Evolutionary conservation across 2,113 vertebrate species (phyloP).

Genomic region (Drymodes brunneopygia): DNA sequence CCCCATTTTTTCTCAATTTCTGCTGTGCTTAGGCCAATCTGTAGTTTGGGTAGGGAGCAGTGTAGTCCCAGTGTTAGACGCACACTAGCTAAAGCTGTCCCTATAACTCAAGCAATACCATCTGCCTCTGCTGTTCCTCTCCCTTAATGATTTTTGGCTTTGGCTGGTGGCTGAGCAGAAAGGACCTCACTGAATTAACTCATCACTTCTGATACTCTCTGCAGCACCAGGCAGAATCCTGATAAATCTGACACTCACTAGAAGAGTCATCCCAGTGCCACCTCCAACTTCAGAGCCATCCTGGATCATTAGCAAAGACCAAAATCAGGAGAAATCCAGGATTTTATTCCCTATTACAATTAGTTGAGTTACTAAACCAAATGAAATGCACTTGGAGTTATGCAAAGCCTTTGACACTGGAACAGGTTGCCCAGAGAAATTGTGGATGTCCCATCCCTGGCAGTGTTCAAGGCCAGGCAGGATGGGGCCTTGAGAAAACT

Average conservation of each 20-base stretch:
- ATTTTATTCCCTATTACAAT: background rate
- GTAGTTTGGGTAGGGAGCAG: background rate
- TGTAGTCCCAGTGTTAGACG: background rate
- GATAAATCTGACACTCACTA: background rate
- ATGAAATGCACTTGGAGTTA: background rate
- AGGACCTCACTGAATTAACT: background rate
- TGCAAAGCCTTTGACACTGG: background rate
- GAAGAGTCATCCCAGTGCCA: background rate
- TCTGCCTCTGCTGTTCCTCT: background rate
- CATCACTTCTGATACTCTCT: background rate
- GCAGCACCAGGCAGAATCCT: background rate
- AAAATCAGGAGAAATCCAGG: background rate
- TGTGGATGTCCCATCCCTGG: too few species aligned
- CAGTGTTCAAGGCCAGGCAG: accelerated
- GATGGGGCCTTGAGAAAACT: background rate
- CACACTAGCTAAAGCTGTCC: background rate
- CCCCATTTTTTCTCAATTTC: background rate
- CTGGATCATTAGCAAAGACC: background rate
- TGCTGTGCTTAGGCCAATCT: background rate
- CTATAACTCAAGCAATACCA: background rate
- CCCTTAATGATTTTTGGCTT: background rate
- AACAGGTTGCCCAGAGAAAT: background rate
- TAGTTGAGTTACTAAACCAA: background rate
- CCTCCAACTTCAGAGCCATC: background rate
- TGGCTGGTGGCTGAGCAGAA: background rate